These are phyloP conservation scores for Tenebrosternarchus preto DNA, from an alignment of 2,113 vertebrate genomes.

Conservation along the genomic window DNA sequence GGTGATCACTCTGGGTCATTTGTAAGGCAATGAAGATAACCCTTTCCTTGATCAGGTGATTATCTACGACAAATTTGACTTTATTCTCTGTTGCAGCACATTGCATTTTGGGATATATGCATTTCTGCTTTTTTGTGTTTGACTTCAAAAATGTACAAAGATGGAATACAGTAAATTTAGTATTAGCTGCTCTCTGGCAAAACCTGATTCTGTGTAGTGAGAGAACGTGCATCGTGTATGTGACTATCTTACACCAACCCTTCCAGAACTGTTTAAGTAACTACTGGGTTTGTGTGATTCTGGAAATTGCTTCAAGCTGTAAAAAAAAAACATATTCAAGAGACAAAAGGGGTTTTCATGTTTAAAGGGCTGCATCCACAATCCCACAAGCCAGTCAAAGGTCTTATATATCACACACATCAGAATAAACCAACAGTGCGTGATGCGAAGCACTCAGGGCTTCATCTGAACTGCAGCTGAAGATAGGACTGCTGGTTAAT, in stretches of 20 bases:
- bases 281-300: not conserved
- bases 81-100: not conserved
- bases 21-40: constrained; percentile 35
- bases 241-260: too few species aligned
- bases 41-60: constrained; percentile 31
- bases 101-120: not conserved
- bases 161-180: too few species aligned
- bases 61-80: not conserved
- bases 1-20: constrained; percentile 44
- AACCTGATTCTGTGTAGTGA: too few species aligned
- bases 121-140: not conserved
- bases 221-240: too few species aligned
- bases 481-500: constrained; percentile 17
- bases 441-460: too few species aligned
- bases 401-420: too few species aligned
- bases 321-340: not conserved
- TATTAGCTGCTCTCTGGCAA: too few species aligned
- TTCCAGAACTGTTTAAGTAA: too few species aligned
- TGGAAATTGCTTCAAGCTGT: not conserved
- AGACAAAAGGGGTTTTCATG: not conserved
- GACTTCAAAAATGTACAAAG: too few species aligned
- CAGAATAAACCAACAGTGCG: too few species aligned
- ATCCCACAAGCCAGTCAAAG: too few species aligned
- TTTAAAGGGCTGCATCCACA: not conserved
- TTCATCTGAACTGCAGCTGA: constrained; percentile 7